phyloP scores from a whole-genome alignment of 2,797 vertebrate species.

The Gephyroberyx darwinii region DNA sequence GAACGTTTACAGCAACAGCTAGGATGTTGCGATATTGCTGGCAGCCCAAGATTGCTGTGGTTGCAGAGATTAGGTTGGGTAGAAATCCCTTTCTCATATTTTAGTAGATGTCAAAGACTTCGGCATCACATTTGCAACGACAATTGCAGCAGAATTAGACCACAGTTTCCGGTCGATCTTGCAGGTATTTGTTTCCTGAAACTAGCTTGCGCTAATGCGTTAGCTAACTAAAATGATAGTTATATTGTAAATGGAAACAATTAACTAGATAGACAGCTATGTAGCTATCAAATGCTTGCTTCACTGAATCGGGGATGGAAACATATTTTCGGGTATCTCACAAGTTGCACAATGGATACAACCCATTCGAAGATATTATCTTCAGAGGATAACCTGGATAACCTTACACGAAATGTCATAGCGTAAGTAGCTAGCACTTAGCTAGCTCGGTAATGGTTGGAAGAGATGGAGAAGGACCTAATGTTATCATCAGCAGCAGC shows the following conservation, averaged over 20 bases:
- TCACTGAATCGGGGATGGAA: constrained; percentile 70
- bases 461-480: constrained; percentile 73
- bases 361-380: constrained; percentile 58
- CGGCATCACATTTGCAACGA: constrained; percentile 10
- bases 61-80: constrained; percentile 68
- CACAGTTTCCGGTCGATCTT: constrained; percentile 27
- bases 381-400: constrained; percentile 80
- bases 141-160: constrained; percentile 11
- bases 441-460: constrained; percentile 71
- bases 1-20: constrained; percentile 72
- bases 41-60: constrained; percentile 76
- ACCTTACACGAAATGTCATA: constrained; percentile 83
- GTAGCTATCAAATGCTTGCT: constrained; percentile 44
- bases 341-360: constrained; percentile 57
- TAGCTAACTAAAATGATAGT: constrained; percentile 60
- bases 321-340: constrained; percentile 40
- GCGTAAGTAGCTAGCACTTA: constrained; percentile 73
- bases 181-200: constrained; percentile 41
- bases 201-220: constrained; percentile 56
- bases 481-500: constrained; percentile 54
- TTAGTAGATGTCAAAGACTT: constrained; percentile 47
- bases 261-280: constrained; percentile 59
- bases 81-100: constrained; percentile 50
- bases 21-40: constrained; percentile 78
- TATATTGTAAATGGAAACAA: constrained; percentile 56